These are phyloP conservation scores for Conger conger DNA, from an alignment of 2,113 vertebrate species.

Conservation along the genomic window DNA sequence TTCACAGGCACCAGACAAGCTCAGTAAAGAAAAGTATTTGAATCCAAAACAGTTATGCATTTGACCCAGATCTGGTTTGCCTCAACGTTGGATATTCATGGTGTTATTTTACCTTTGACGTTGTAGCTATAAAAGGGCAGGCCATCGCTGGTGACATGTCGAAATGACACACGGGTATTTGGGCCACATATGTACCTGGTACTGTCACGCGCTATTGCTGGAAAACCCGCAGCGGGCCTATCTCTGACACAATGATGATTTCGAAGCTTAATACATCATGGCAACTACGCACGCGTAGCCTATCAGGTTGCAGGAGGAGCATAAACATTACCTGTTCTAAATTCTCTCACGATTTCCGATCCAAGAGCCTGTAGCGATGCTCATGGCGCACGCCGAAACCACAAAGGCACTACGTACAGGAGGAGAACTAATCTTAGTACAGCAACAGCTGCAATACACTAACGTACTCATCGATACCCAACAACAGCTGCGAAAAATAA, in stretches of 20 bases:
- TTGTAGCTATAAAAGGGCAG: not conserved
- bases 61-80: too few species aligned
- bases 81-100: not conserved
- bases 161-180: not conserved
- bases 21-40: too few species aligned
- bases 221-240: not conserved
- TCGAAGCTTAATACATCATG: not conserved
- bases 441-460: constrained; percentile 4
- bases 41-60: too few species aligned
- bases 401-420: not conserved
- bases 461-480: not conserved
- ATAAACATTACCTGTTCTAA: not conserved
- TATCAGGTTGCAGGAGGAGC: constrained; percentile 8
- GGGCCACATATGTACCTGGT: not conserved
- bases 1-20: too few species aligned
- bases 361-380: not conserved
- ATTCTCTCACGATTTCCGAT: constrained; percentile 23
- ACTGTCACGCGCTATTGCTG: not conserved
- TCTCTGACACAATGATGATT: not conserved
- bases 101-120: not conserved
- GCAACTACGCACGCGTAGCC: not conserved
- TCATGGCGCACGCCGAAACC: not conserved
- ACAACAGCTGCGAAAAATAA: not conserved
- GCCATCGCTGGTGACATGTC: not conserved
- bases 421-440: constrained; percentile 7